Evolutionary conservation across 92 coral and sea anemone species (phyloP).

Genomic region (Bergia sp.): DNA sequence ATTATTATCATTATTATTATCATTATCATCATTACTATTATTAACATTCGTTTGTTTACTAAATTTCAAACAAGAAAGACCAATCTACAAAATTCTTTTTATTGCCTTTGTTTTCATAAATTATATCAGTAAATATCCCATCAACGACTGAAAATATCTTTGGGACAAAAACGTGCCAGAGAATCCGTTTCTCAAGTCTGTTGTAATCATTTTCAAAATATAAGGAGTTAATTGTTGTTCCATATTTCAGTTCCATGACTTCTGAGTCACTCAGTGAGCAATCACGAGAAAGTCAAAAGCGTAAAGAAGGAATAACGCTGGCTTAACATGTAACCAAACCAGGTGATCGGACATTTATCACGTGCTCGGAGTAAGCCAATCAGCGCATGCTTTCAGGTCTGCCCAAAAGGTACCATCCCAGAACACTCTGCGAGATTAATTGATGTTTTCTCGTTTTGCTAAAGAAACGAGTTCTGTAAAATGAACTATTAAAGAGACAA

Average conservation of each 20-base stretch:
- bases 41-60: too few relatives aligned
- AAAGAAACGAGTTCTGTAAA: too few relatives aligned
- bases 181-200: not conserved
- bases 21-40: too few relatives aligned
- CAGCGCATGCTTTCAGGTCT: too few relatives aligned
- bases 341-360: too few relatives aligned
- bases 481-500: too few relatives aligned
- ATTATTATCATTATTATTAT: too few relatives aligned
- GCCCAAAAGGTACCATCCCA: too few relatives aligned
- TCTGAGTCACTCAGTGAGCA: not conserved
- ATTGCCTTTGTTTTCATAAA: conserved; percentile 31
- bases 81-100: conserved; percentile 37
- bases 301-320: not conserved
- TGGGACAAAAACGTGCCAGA: not conserved
- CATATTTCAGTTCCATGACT: not conserved
- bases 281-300: not conserved
- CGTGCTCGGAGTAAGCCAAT: too few relatives aligned
- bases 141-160: conserved; percentile 6
- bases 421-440: too few relatives aligned
- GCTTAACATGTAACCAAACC: not conserved
- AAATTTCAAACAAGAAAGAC: not conserved
- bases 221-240: not conserved
- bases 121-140: not conserved
- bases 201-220: not conserved
- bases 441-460: too few relatives aligned